Evolutionary conservation across 2,888 invertebrate species (phyloP).

Genomic region (Drosophila differens): DNA sequence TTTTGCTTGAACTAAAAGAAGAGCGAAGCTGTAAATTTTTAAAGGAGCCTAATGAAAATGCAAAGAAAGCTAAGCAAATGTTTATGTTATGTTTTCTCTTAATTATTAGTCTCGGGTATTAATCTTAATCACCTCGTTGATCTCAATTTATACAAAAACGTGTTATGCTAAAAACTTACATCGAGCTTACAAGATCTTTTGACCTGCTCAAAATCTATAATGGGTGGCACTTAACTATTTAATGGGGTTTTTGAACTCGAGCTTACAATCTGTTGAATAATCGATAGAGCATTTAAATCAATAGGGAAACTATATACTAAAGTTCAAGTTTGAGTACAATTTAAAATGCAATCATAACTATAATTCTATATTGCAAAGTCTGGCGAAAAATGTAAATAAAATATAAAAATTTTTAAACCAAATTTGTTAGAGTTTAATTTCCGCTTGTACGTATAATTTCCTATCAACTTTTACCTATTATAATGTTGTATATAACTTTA

Average conservation of each 20-base stretch:
- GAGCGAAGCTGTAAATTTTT: neutral
- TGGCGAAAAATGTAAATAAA: neutral
- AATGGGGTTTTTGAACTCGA: conserved; percentile 30
- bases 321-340: no score
- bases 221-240: neutral
- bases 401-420: neutral
- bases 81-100: neutral
- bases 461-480: conserved; percentile 22
- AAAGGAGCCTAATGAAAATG: neutral
- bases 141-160: conserved; percentile 1
- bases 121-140: neutral
- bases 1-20: neutral
- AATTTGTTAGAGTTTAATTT: conserved; percentile 3
- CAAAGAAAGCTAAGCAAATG: neutral
- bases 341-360: neutral
- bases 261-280: no score
- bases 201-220: neutral
- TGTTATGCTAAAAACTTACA: conserved; percentile 24
- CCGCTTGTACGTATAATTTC: conserved; percentile 4
- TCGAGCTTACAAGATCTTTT: conserved; percentile 11
- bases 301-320: neutral
- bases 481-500: neutral
- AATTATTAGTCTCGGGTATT: neutral
- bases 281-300: neutral
- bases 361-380: neutral